Evolutionary conservation across 92 coral and sea anemone genomes (phyloP).

Genomic region (Umimayanthus chanpuru): DNA sequence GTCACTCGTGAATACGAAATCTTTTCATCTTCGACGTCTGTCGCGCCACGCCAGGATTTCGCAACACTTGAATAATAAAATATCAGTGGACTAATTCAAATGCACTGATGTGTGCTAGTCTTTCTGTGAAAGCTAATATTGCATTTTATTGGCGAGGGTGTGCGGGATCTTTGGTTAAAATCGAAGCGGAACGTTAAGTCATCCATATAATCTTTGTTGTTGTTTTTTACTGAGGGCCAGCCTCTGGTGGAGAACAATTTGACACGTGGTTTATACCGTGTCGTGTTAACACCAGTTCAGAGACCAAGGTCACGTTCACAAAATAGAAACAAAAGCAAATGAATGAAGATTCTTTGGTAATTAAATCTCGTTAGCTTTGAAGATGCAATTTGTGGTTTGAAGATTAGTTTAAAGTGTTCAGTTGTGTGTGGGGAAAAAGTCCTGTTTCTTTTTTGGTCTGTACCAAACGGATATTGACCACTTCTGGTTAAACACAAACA

Average conservation of each 20-base stretch:
- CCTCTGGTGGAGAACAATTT: constrained; percentile 4
- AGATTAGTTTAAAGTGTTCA: not conserved
- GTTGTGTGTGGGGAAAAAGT: not conserved
- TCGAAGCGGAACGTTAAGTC: not conserved
- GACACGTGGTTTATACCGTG: not conserved
- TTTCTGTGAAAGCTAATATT: not conserved
- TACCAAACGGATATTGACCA: not conserved
- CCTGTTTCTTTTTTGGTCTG: no score
- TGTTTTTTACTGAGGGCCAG: not conserved
- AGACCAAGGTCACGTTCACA: constrained; percentile 16
- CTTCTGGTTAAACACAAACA: not conserved
- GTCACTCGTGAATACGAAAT: constrained; percentile 2
- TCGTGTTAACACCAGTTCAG: not conserved
- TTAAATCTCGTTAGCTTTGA: not conserved
- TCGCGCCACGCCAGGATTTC: constrained; percentile 26
- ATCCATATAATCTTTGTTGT: not conserved
- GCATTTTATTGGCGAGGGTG: not conserved
- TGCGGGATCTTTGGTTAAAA: not conserved
- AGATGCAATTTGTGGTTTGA: not conserved
- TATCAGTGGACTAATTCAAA: constrained; percentile 11
- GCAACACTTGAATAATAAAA: constrained; percentile 40
- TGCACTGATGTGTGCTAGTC: constrained; percentile 15
- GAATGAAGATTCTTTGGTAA: not conserved
- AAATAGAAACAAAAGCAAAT: not conserved
- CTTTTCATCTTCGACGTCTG: not conserved